Evolutionary conservation across 1,140 invertebrate genomes (phyloP).

Genomic region (Meloidogyne hapla): DNA sequence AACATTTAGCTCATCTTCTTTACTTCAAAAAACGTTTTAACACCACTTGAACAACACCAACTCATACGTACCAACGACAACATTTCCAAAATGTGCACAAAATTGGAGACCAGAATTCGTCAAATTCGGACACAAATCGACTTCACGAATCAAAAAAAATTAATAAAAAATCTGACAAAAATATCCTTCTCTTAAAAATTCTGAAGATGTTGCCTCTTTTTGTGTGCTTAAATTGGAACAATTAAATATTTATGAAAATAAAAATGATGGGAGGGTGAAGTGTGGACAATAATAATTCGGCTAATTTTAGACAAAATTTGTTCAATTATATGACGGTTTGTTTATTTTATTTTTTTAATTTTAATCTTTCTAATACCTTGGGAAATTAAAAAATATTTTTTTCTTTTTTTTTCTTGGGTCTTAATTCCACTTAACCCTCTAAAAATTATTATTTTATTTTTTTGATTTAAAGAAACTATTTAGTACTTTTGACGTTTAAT

Average conservation of each 20-base stretch:
- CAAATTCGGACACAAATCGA: conserved; percentile 13
- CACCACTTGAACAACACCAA: conserved; percentile 17
- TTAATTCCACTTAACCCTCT: too few species aligned
- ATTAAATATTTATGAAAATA: not conserved
- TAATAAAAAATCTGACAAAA: not conserved
- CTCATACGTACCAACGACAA: conserved; percentile 18
- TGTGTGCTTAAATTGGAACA: conserved; percentile 22
- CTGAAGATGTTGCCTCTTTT: conserved; percentile 7
- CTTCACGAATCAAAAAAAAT: too few species aligned
- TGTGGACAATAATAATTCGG: not conserved
- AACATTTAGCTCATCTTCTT: not conserved
- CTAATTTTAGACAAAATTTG: not conserved
- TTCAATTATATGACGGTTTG: not conserved
- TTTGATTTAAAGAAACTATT: too few species aligned
- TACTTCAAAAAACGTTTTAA: not conserved
- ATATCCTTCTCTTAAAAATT: not conserved
- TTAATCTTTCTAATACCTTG: too few species aligned
- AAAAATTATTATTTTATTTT: too few species aligned
- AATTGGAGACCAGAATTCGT: not conserved
- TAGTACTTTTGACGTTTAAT: too few species aligned
- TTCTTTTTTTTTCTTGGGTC: too few species aligned
- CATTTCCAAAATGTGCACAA: conserved; percentile 17
- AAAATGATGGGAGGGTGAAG: not conserved
- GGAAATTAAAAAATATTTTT: too few species aligned
- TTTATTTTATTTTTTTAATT: too few species aligned